Percentiles rank a stretch among this genome's conserved stretches.
Evolutionary conservation across 2,797 vertebrate genomes (phyloP).

Genomic region (Anniella stebbinsi): DNA sequence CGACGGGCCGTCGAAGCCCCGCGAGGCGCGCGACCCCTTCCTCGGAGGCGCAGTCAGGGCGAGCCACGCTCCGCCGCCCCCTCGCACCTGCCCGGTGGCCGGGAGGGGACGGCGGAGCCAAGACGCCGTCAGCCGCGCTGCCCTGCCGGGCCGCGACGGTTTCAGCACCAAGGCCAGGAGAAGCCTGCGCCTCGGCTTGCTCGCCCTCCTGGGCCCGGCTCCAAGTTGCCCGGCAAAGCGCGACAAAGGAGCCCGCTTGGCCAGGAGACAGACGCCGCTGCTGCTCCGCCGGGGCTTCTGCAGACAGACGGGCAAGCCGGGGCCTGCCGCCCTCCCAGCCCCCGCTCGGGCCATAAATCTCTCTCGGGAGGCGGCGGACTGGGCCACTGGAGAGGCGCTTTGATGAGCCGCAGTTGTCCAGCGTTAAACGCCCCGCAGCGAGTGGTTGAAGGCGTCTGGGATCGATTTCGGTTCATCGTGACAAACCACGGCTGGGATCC

Average conservation of each 20-base stretch:
- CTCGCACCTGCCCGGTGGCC: not conserved
- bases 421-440: slow-evolving; percentile 27
- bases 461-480: slow-evolving; percentile 48
- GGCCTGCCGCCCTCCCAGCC: not conserved
- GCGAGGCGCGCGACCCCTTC: not conserved
- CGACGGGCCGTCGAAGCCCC: not conserved
- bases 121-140: not conserved
- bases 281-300: not conserved
- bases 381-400: slow-evolving; percentile 10
- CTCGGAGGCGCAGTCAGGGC: too few relatives aligned
- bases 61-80: not conserved
- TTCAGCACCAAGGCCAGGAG: not conserved
- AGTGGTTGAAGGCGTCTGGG: slow-evolving; percentile 29
- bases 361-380: not conserved
- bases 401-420: slow-evolving; percentile 2
- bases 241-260: not conserved
- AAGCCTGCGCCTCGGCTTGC: not conserved
- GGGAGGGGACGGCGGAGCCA: too few relatives aligned
- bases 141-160: not conserved
- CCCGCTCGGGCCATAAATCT: slow-evolving; percentile 48
- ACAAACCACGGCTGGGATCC: slow-evolving; percentile 31
- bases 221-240: not conserved
- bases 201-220: not conserved
- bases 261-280: not conserved
- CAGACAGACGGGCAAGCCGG: not conserved